Conservation (phyloP, 2,797 vertebrate genomes). For the Aphelocoma californica region DNA sequence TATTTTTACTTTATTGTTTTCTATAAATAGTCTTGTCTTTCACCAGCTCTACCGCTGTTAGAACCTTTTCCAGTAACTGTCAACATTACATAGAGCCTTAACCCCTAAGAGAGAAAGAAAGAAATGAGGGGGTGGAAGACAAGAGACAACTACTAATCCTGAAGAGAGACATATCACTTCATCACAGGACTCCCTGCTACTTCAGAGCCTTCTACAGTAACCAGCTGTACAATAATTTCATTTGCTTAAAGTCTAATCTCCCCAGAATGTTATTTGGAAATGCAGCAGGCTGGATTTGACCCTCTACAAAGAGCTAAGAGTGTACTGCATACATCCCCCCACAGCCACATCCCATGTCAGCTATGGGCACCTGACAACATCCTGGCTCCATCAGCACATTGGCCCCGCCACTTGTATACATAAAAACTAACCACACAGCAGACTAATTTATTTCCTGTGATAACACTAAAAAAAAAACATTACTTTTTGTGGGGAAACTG, state of each 20-base stretch:
- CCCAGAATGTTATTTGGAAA: neutral
- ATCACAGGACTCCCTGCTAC: neutral
- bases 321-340: neutral
- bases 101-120: neutral
- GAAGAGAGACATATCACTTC: neutral
- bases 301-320: neutral
- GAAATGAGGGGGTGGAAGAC: neutral
- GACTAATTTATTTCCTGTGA: neutral
- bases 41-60: neutral
- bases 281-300: neutral
- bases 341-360: neutral
- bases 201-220: neutral
- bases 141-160: neutral
- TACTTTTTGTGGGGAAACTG: neutral
- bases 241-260: neutral
- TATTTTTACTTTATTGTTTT: slow-evolving; percentile 29
- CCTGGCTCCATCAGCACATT: neutral
- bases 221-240: neutral
- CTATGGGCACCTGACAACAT: neutral
- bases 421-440: neutral
- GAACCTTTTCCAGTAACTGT: neutral
- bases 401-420: fast-evolving
- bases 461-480: neutral
- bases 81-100: neutral
- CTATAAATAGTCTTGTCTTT: slow-evolving; percentile 17